A percentile compares a stretch with the other conserved stretches of the same genome.
phyloP scores from a whole-genome alignment of 2,797 vertebrate species.

The Pogonophryne albipinna region DNA sequence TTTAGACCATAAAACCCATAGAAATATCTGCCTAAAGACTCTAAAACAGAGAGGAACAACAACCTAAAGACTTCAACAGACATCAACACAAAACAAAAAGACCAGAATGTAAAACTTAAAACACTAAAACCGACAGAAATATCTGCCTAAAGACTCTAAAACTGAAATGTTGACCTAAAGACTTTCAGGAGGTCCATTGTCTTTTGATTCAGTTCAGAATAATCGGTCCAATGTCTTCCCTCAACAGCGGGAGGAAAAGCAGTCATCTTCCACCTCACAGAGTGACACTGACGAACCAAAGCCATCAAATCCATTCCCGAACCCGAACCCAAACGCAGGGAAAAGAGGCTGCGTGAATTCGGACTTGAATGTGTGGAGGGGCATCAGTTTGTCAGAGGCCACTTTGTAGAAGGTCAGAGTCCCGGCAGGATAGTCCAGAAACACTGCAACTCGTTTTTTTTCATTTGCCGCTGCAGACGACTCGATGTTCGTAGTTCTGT shows the following conservation, averaged over 20 bases:
- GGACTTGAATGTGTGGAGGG: conserved; percentile 2
- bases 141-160: too few species aligned
- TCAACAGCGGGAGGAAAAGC: neutral
- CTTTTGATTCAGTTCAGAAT: neutral
- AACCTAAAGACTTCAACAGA: too few species aligned
- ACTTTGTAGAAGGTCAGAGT: conserved; percentile 23
- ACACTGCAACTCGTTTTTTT: conserved; percentile 1
- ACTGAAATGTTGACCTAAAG: too few species aligned
- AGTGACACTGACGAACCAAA: neutral
- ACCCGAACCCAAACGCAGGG: conserved; percentile 12
- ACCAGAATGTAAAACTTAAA: too few species aligned
- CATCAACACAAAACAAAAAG: too few species aligned
- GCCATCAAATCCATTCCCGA: neutral
- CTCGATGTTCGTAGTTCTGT: neutral
- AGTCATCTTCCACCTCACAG: neutral
- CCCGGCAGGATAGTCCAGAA: conserved; percentile 14
- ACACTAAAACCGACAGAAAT: too few species aligned
- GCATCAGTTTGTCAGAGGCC: neutral
- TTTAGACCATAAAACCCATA: too few species aligned
- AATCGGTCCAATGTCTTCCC: neutral
- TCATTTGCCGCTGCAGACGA: neutral
- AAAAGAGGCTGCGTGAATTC: conserved; percentile 10
- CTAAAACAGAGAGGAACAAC: too few species aligned
- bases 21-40: too few species aligned
- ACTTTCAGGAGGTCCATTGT: too few species aligned